Conservation (phyloP, 1,140 invertebrate species). For the Campodea augens region DNA sequence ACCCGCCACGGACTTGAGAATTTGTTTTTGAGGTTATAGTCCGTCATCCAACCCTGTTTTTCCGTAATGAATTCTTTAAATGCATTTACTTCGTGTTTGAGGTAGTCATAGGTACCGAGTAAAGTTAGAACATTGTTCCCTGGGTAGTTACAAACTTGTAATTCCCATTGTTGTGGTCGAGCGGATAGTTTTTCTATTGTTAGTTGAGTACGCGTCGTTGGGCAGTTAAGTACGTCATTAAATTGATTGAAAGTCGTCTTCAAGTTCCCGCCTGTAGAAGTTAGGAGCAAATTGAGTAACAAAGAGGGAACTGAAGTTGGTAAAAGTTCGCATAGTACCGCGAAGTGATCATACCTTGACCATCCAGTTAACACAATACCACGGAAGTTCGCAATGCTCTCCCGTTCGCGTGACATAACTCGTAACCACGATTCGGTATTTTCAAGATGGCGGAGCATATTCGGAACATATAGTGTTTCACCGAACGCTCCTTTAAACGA, state of each 20-base stretch:
- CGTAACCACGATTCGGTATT: constrained; percentile 36
- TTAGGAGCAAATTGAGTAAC: constrained; percentile 11
- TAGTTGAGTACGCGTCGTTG: constrained; percentile 9
- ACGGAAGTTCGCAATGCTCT: constrained; percentile 21
- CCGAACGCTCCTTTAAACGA: constrained; percentile 39
- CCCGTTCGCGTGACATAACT: constrained; percentile 25
- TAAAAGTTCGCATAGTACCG: constrained; percentile 39
- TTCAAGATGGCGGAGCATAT: constrained; percentile 32
- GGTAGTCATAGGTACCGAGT: constrained; percentile 10
- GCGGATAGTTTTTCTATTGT: constrained; percentile 5
- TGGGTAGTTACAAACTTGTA: constrained; percentile 14
- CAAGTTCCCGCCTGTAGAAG: background rate
- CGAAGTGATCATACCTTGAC: constrained; percentile 40
- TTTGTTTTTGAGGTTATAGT: constrained; percentile 27
- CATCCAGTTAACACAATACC: constrained; percentile 20
- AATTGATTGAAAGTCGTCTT: constrained; percentile 10
- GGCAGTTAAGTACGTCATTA: constrained; percentile 11
- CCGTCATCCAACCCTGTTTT: constrained; percentile 25
- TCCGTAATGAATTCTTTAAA: constrained; percentile 10
- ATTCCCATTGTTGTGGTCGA: constrained; percentile 11
- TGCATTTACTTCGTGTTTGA: constrained; percentile 12
- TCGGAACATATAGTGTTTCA: constrained; percentile 30
- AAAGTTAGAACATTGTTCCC: constrained; percentile 15
- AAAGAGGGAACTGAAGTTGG: constrained; percentile 35
- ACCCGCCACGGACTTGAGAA: constrained; percentile 25